Base-by-base conservation (phyloP, 2,888 invertebrate genomes). In the Xylocampa areola region DNA sequence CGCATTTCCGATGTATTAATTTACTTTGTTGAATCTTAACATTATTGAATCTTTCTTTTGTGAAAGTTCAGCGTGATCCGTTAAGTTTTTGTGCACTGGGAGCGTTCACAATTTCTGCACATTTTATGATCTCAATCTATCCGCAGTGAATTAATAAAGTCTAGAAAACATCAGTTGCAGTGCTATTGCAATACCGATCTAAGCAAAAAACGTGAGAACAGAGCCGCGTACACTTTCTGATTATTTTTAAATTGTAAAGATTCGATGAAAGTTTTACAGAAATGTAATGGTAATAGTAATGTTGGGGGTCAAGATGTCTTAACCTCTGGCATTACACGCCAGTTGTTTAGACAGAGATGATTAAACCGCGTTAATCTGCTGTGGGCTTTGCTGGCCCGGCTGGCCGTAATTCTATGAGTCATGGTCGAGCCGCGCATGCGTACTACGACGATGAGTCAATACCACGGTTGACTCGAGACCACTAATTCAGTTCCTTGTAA, bases 391-490 rank as follows among this genome's bases (percentile, higher is more conserved):
- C 29, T 39, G 55, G 50, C 51, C 41, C 43, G 37, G 49, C 58
- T n/a, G n/a, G n/a, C n/a, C n/a, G 10, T 19, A 44, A 54, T 59
- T 61, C 49, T 50, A 67, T 85, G 83, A 85, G 68, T 84, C 81
- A 82, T 69, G 54, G 41, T 43, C 58, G 45, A 61, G 66, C 73
- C 58, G 76, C 75, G 78, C 76, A 74, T 80, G 86, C 83, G 86
- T 88, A 87, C 83, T 88, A 85, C 79, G 55, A n/a, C 73, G 81
- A 80, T 89, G 89, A 89, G 76, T 89, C 88, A 88, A 77, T 76
- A 69, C 74, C 66, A 68, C 68, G 65, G 76, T 59, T 62, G 72
- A 71, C 67, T 76, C 73, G 70, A 64, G 63, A 53, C 64, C 63
- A 73, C 73, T 74, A 71, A 74, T 72, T 72, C 66, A 72, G 64